Evolutionary conservation across 1,140 invertebrate species (phyloP).

Genomic region (Cotesia typhae): DNA sequence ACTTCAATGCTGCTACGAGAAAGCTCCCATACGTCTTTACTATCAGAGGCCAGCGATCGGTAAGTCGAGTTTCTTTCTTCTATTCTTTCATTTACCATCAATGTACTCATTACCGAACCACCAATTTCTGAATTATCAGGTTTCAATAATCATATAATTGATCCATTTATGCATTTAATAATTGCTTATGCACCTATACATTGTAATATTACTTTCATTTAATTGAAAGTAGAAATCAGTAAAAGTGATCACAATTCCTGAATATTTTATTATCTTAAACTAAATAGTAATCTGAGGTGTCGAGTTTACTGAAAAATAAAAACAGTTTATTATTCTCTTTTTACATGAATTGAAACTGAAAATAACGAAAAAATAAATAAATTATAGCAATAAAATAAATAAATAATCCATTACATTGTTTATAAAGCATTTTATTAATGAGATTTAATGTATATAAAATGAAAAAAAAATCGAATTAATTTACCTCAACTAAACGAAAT

Average conservation of each 20-base stretch:
- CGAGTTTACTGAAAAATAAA: background rate
- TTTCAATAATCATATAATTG: too few species aligned
- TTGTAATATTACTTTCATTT: background rate
- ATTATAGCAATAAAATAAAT: background rate
- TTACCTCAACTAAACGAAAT: conserved; percentile 8
- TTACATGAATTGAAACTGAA: background rate
- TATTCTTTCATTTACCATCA: too few species aligned
- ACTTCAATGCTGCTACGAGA: too few species aligned
- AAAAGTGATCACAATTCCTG: background rate
- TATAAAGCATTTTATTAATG: background rate
- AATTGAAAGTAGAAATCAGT: conserved; percentile 8
- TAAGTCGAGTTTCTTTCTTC: too few species aligned
- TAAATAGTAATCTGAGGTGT: background rate
- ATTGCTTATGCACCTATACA: too few species aligned
- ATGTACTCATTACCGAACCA: too few species aligned
- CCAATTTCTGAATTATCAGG: too few species aligned
- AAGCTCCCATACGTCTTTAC: too few species aligned
- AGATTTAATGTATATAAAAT: background rate
- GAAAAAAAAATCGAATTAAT: conserved; percentile 8
- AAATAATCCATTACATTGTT: background rate
- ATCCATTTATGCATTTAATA: too few species aligned
- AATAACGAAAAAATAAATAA: conserved; percentile 13
- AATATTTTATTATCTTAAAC: background rate
- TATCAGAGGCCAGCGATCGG: too few species aligned
- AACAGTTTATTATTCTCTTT: background rate